Percentiles rank a stretch among this genome's conserved stretches.
Conservation (phyloP, 2,888 invertebrate genomes). For the Thalpophila matura region DNA sequence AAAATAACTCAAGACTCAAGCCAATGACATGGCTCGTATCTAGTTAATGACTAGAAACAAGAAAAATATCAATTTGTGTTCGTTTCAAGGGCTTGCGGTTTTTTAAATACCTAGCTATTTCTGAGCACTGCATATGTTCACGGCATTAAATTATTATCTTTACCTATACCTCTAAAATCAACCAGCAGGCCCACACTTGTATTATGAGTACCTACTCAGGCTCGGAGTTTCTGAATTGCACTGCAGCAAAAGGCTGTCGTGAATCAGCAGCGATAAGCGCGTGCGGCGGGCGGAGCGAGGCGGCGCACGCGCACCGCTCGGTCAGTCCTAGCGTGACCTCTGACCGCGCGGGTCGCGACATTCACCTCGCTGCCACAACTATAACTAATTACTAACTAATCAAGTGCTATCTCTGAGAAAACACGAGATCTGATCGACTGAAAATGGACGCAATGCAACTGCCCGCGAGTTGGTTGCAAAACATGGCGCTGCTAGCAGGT, state of each 20-base stretch:
- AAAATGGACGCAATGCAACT: slow-evolving; percentile 73
- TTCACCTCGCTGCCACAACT: slow-evolving; percentile 18
- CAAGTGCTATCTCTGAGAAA: slow-evolving; percentile 25
- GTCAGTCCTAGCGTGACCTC: slow-evolving; percentile 82
- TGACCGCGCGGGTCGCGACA: slow-evolving; percentile 78
- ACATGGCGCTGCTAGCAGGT: slow-evolving; percentile 78
- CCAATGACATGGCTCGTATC: no score
- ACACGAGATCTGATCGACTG: slow-evolving; percentile 25
- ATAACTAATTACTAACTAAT: slow-evolving; percentile 12
- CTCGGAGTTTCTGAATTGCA: slow-evolving; percentile 51
- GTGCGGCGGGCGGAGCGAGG: slow-evolving; percentile 48
- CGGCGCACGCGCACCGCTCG: slow-evolving; percentile 51
- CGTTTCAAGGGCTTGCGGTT: no score
- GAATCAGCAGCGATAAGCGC: slow-evolving; percentile 80
- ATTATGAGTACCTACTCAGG: background rate
- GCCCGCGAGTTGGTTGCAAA: slow-evolving; percentile 77
- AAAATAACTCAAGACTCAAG: no score
- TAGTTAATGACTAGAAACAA: no score
- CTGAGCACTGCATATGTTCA: no score
- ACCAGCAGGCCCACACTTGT: no score
- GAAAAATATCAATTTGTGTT: no score
- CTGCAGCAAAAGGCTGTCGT: slow-evolving; percentile 58
- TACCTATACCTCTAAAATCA: no score
- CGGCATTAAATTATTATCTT: no score
- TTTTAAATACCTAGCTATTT: no score